Evolutionary conservation across 2,113 vertebrate genomes (phyloP).

Genomic region (Cavia porcellus): DNA sequence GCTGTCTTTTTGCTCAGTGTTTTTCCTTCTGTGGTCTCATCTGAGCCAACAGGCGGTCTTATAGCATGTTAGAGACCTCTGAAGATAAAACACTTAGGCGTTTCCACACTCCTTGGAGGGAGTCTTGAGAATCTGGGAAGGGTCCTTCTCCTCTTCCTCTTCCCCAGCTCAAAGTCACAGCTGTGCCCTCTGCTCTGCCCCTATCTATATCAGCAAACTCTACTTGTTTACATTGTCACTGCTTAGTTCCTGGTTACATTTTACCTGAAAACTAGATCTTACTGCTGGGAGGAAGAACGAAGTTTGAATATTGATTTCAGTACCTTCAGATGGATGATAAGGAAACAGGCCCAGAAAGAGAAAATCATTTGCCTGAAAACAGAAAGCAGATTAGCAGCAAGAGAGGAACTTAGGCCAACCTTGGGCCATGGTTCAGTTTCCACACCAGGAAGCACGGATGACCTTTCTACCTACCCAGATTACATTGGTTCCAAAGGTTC

Average conservation of each 20-base stretch:
- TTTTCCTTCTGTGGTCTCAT: background rate
- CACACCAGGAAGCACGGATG: fast-evolving
- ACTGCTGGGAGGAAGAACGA: background rate
- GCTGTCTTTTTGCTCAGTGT: background rate
- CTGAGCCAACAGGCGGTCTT: background rate
- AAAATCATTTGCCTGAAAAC: background rate
- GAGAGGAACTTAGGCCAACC: too few relatives aligned
- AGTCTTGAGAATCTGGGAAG: background rate
- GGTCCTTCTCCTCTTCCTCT: background rate
- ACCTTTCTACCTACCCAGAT: background rate
- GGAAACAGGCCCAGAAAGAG: background rate
- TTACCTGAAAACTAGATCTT: background rate
- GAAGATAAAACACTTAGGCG: background rate
- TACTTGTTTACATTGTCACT: background rate
- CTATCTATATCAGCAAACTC: fast-evolving
- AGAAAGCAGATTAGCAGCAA: background rate
- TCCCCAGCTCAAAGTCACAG: background rate
- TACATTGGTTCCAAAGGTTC: background rate
- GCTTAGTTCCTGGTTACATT: background rate
- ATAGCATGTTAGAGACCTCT: background rate
- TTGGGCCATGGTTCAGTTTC: background rate
- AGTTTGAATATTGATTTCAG: background rate
- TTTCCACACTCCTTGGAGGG: background rate
- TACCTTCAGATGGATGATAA: background rate
- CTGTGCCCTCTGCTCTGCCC: background rate